phyloP scores from a whole-genome alignment of 1,140 invertebrate species.

The Camponotus floridanus region DNA sequence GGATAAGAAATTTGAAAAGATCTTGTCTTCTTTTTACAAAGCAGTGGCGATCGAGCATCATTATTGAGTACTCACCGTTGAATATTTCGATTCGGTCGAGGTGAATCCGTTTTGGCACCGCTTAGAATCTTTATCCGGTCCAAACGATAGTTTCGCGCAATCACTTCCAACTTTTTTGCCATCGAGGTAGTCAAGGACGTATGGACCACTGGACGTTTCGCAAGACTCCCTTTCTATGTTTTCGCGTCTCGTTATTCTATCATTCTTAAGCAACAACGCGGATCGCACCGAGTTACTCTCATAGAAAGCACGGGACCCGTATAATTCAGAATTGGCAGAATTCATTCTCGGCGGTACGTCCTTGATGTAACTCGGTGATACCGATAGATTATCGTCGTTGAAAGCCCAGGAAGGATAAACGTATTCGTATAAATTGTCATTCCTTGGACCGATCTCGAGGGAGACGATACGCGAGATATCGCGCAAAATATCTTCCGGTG shows the following conservation, averaged over 20 bases:
- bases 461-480: conserved; percentile 83
- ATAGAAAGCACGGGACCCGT: conserved; percentile 70
- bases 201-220: not conserved
- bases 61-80: conserved; percentile 58
- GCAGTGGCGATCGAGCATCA: not conserved
- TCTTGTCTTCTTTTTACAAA: not conserved
- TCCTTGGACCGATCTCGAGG: conserved; percentile 78
- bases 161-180: not conserved
- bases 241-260: not conserved
- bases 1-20: not conserved
- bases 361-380: conserved; percentile 9
- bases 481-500: conserved; percentile 83
- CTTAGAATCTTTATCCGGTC: conserved; percentile 7
- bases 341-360: conserved; percentile 66
- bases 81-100: conserved; percentile 55
- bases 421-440: conserved; percentile 81
- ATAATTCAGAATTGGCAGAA: conserved; percentile 77
- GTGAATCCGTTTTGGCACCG: conserved; percentile 32
- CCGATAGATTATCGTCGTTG: conserved; percentile 24
- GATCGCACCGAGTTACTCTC: conserved; percentile 56
- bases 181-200: conserved; percentile 28
- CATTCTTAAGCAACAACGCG: not conserved
- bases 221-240: not conserved
- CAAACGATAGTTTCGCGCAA: conserved; percentile 6
- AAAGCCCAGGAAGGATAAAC: conserved; percentile 75